A percentile compares a stretch with the other conserved stretches of the same genome.
phyloP scores from a whole-genome alignment of 2,888 invertebrate species.

The Drosophila macrospina region DNA sequence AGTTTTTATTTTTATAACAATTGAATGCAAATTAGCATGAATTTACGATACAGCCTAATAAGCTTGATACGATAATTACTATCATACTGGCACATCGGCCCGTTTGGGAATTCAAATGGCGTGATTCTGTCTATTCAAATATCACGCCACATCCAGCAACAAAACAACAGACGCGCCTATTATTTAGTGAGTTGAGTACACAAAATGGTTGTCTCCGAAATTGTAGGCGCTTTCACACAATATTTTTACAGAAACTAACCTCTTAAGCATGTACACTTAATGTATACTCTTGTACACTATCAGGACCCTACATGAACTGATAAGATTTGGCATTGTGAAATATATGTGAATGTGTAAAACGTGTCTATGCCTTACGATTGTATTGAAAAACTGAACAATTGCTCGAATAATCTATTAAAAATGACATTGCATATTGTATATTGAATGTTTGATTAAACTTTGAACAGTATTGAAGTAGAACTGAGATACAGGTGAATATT shows the following conservation, averaged over 20 bases:
- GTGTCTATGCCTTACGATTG: conserved; percentile 29
- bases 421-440: conserved; percentile 31
- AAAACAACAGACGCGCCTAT: conserved; percentile 19
- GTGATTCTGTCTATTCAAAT: conserved; percentile 33
- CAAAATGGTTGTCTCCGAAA: conserved; percentile 33
- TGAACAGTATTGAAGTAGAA: conserved; percentile 35
- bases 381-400: conserved; percentile 46
- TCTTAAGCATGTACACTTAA: conserved; percentile 15
- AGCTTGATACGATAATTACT: conserved; percentile 32
- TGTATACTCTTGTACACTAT: conserved; percentile 24
- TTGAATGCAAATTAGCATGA: conserved; percentile 32
- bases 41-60: conserved; percentile 37
- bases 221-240: conserved; percentile 53
- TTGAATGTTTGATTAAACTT: conserved; percentile 53
- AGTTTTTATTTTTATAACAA: neutral
- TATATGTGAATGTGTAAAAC: conserved; percentile 25
- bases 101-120: conserved; percentile 39
- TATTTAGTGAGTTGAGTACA: conserved; percentile 8
- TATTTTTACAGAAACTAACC: conserved; percentile 19
- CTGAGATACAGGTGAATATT: conserved; percentile 27
- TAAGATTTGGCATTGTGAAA: conserved; percentile 63
- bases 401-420: conserved; percentile 54
- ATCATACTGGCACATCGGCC: conserved; percentile 5
- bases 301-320: conserved; percentile 39
- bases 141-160: conserved; percentile 59